Evolutionary conservation across 2,888 invertebrate genomes (phyloP).

Genomic region (Gisinianus flammeolus): DNA sequence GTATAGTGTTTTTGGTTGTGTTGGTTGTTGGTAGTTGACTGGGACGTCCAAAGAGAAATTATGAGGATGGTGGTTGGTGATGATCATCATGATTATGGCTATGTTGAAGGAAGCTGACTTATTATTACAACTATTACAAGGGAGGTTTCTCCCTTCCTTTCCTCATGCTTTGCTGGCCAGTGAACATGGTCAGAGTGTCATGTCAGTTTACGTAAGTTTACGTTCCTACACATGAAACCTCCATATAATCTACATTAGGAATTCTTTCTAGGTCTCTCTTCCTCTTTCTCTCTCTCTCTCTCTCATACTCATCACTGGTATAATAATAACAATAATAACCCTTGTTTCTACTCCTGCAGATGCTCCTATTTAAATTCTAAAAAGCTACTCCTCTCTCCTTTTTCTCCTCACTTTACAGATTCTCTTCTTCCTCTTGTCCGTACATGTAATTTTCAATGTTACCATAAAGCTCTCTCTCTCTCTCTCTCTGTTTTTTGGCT

Average conservation of each 20-base stretch:
- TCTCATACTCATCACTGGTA: slow-evolving; percentile 22
- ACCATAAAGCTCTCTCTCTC: neutral
- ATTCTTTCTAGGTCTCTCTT: slow-evolving; percentile 18
- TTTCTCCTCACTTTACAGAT: neutral
- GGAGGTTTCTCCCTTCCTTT: slow-evolving; percentile 32
- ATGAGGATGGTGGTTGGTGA: slow-evolving; percentile 42
- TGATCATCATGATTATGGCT: slow-evolving; percentile 36
- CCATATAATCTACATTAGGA: slow-evolving; percentile 8
- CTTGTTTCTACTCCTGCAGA: slow-evolving; percentile 25
- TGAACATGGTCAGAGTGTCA: neutral
- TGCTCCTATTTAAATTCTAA: slow-evolving; percentile 18
- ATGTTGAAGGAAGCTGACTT: slow-evolving; percentile 34
- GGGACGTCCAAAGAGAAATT: slow-evolving; percentile 37
- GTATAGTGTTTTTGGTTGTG: neutral
- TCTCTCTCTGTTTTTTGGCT: too few species aligned
- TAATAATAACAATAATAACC: slow-evolving; percentile 32
- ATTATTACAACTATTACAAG: slow-evolving; percentile 35
- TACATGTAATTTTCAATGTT: neutral
- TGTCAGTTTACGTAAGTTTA: neutral
- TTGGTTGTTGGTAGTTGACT: slow-evolving; percentile 2
- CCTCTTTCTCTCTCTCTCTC: neutral
- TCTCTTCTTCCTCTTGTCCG: neutral
- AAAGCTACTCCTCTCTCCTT: slow-evolving; percentile 1
- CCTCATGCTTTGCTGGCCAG: neutral
- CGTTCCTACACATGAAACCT: neutral